Evolutionary conservation across 2,888 invertebrate genomes (phyloP).

Genomic region (Trilocha varians): DNA sequence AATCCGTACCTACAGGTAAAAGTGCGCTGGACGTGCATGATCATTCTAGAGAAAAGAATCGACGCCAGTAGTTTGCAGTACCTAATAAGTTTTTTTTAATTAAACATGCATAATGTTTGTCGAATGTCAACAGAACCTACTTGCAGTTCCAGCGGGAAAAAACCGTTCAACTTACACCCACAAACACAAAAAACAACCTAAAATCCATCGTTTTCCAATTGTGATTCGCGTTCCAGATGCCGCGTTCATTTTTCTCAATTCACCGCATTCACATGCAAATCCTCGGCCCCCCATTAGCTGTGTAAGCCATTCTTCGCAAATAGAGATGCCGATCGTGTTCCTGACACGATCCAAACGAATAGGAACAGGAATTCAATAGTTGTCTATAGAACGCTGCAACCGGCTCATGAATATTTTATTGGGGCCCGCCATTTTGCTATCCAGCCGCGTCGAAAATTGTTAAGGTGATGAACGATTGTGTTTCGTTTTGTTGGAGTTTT

Average conservation of each 20-base stretch:
- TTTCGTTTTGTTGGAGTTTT: neutral
- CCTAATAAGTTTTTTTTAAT: too few species aligned
- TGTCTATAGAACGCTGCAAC: neutral
- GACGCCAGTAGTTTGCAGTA: too few species aligned
- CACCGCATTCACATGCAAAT: constrained; percentile 15
- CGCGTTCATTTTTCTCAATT: neutral
- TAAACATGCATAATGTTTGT: too few species aligned
- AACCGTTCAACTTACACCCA: too few species aligned
- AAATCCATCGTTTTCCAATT: neutral
- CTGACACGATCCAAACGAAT: neutral
- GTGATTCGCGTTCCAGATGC: neutral
- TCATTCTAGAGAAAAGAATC: too few species aligned
- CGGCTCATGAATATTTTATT: constrained; percentile 1
- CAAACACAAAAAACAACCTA: too few species aligned
- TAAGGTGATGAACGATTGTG: neutral
- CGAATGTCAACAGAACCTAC: too few species aligned
- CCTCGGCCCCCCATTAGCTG: constrained; percentile 11
- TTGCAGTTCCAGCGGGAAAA: too few species aligned
- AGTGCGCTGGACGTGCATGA: too few species aligned
- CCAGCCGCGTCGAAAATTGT: neutral
- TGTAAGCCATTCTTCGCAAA: constrained; percentile 5
- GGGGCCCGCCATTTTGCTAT: neutral
- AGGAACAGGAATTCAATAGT: neutral
- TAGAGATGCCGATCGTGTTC: constrained; percentile 4
- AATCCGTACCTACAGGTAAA: too few species aligned